Evolutionary conservation across 2,888 invertebrate genomes (phyloP).

Genomic region (Ochropleura plecta): DNA sequence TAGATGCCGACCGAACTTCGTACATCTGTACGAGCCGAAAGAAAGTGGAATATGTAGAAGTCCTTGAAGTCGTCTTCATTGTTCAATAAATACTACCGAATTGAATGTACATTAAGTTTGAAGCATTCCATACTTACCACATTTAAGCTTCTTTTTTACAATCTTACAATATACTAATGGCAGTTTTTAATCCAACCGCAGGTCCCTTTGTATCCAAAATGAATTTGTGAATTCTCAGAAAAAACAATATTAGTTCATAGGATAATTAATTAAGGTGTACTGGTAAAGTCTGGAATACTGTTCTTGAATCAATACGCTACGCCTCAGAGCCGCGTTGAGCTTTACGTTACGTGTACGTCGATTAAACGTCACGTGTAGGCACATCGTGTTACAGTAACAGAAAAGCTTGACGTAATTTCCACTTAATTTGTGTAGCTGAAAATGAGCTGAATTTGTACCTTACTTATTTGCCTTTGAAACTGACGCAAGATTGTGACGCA

Average conservation of each 20-base stretch:
- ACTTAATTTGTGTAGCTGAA: slow-evolving; percentile 2
- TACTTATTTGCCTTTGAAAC: background rate
- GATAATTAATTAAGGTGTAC: slow-evolving; percentile 40
- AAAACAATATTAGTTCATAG: slow-evolving; percentile 31
- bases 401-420: background rate
- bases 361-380: slow-evolving; percentile 29
- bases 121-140: no score
- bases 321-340: slow-evolving; percentile 20
- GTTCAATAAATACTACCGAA: no score
- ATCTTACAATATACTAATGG: background rate
- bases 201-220: background rate
- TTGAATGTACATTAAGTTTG: no score
- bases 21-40: no score
- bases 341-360: slow-evolving; percentile 26
- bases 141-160: no score
- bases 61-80: no score
- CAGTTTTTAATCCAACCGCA: background rate
- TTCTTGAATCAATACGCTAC: slow-evolving; percentile 41
- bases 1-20: no score
- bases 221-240: background rate
- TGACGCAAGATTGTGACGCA: background rate
- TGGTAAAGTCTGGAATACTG: slow-evolving; percentile 21
- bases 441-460: background rate
- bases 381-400: background rate
- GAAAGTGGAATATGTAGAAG: no score